Evolutionary conservation across 2,797 vertebrate genomes (phyloP).

Genomic region (Pampus argenteus): DNA sequence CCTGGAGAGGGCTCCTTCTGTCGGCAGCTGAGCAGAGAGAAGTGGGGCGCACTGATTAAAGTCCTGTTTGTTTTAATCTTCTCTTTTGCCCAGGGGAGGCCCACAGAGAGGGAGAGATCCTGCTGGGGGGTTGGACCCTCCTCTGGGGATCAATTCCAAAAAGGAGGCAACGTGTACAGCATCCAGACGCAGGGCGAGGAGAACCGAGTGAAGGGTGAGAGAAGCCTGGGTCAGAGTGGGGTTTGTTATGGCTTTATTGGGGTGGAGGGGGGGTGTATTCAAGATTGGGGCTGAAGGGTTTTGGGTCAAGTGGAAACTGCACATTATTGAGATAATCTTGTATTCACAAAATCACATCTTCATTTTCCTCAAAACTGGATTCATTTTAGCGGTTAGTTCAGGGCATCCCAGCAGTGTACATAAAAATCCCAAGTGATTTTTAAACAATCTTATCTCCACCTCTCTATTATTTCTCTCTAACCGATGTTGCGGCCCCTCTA

Average conservation of each 20-base stretch:
- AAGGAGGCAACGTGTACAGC: slow-evolving; percentile 39
- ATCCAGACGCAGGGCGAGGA: slow-evolving; percentile 32
- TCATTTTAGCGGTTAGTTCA: not conserved
- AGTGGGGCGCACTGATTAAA: slow-evolving; percentile 95
- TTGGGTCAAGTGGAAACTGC: slow-evolving; percentile 11
- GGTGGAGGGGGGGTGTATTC: not conserved
- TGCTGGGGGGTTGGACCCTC: slow-evolving; percentile 79
- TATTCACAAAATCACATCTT: not conserved
- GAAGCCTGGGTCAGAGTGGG: not conserved
- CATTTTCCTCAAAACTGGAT: slow-evolving; percentile 1
- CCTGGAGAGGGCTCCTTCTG: slow-evolving; percentile 94
- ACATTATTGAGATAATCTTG: slow-evolving; percentile 7
- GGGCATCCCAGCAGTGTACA: too few relatives aligned
- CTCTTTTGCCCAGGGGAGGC: slow-evolving; percentile 90
- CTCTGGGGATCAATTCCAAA: slow-evolving; percentile 60
- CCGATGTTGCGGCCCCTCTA: not conserved
- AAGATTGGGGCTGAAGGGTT: slow-evolving; percentile 2
- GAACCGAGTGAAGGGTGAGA: not conserved
- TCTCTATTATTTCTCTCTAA: not conserved
- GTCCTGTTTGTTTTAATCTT: slow-evolving; percentile 99
- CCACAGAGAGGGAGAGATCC: slow-evolving; percentile 85
- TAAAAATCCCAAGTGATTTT: not conserved
- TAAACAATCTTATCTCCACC: not conserved
- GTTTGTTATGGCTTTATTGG: not conserved
- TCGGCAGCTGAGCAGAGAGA: slow-evolving; percentile 91